Evolutionary conservation across 2,113 vertebrate genomes (phyloP).

Genomic region (Lutjanus erythropterus): DNA sequence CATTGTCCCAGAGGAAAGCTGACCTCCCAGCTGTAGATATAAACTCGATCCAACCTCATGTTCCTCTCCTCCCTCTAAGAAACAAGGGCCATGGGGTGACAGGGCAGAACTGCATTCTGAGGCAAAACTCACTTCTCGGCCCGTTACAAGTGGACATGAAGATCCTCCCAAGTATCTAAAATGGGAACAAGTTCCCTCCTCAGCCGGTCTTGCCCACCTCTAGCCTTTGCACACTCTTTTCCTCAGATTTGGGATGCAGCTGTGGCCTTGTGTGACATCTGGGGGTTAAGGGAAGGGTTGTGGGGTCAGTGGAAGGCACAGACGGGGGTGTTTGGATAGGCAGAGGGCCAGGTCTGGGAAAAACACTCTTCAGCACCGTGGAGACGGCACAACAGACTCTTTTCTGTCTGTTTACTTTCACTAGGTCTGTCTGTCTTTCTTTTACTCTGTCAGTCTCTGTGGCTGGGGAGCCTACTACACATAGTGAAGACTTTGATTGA

Average conservation of each 20-base stretch:
- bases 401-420: conserved; percentile 32
- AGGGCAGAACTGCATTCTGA: conserved; percentile 44
- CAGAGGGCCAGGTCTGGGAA: conserved; percentile 47
- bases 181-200: conserved; percentile 5
- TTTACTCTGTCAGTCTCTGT: not conserved
- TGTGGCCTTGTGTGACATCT: conserved; percentile 67
- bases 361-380: conserved; percentile 38
- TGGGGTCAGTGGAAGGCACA: conserved; percentile 53
- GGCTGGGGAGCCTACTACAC: too few relatives aligned
- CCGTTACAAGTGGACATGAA: conserved; percentile 11
- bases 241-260: conserved; percentile 72
- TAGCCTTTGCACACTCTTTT: conserved; percentile 21
- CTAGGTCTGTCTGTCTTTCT: not conserved
- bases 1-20: conserved; percentile 84
- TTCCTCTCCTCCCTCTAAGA: conserved; percentile 42
- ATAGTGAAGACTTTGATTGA: too few relatives aligned
- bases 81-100: conserved; percentile 44
- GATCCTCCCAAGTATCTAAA: conserved; percentile 38
- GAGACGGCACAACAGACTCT: conserved; percentile 23
- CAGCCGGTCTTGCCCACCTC: not conserved
- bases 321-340: conserved; percentile 66
- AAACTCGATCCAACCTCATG: conserved; percentile 53
- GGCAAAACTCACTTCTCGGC: conserved; percentile 10
- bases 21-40: conserved; percentile 77
- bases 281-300: conserved; percentile 37